Percentiles rank a stretch among this genome's conserved stretches.
Conservation (phyloP, 2,113 vertebrate genomes). For the Microcebus lehilahytsara region DNA sequence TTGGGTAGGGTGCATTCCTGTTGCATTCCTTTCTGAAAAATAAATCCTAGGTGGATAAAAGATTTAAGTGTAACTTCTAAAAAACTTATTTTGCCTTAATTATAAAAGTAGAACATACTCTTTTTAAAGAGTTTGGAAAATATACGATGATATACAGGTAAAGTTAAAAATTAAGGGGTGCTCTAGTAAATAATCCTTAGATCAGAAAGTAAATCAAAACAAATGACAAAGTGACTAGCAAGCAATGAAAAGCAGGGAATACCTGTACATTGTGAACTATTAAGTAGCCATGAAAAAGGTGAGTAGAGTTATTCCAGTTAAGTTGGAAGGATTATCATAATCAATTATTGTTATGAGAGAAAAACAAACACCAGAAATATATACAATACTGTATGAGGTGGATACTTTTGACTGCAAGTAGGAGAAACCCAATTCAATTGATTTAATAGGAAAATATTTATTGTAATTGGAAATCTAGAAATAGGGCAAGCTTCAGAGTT, state of each 20-base stretch:
- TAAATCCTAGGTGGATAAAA: conserved; percentile 4
- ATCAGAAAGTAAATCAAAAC: conserved; percentile 13
- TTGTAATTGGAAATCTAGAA: background rate
- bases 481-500: background rate
- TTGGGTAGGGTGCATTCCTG: background rate
- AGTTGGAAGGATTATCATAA: background rate
- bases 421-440: background rate
- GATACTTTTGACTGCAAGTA: background rate
- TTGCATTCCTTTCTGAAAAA: conserved; percentile 36
- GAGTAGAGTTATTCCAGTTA: background rate
- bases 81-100: background rate
- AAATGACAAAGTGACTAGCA: conserved; percentile 34
- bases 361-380: background rate
- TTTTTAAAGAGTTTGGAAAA: conserved; percentile 30
- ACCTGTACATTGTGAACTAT: background rate
- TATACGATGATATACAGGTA: background rate
- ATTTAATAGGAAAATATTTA: background rate
- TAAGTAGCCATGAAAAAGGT: background rate
- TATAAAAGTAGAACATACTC: background rate
- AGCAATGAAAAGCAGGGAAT: background rate
- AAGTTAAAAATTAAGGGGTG: conserved; percentile 3
- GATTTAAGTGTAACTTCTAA: conserved; percentile 10
- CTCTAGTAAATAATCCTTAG: background rate
- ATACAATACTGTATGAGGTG: background rate
- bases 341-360: background rate